Base-by-base conservation (phyloP, 23 tunicate genomes). In the Phallusia fumigata region DNA sequence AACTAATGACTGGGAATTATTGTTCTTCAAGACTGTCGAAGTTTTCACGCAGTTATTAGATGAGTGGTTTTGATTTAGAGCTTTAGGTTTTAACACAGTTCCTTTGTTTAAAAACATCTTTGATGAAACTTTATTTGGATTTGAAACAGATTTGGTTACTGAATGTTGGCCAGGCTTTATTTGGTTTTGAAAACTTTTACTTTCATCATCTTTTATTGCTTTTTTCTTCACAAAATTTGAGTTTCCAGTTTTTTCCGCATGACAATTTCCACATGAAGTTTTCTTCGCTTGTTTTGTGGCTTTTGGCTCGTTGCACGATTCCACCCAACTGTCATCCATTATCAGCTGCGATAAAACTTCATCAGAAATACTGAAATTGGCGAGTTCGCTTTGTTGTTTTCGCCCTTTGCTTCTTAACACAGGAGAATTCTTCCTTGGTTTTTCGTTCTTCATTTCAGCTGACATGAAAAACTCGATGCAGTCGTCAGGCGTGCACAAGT, bases 271-370 rank as follows among this genome's bases (percentile, higher is more conserved):
- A 50, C 19, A 12, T 81, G 31, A 31, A 6, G 35, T 51, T 75
- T 36, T 58, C 28, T 58, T 58, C 28, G 69, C 82, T 33, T 19
- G 36, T 0, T n/a, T 0, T 15, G 81, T 47, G 15, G 76, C 30
- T 18, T 86, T 86, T 58, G 69, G 32, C 30, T 64, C 50, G 33
- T 26, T 21, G 69, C 69, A 58, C 8, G 69, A 33, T 65, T 88
- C 90, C 21, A 80, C 52, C 89, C 89, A 91, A 53, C 96, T 91
- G 80, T 91, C 96, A 31, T 91, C 96, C 96, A 91, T 86, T 19
- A 86, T 74, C 52, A 91, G 65, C n/a, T 84, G 81, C 32, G 86
- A 31, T 52, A 91, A 53, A 30, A 91, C 65, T 8, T 91, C 90
- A 0, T 81, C 86, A 33, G 90, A 58, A 79, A 91, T 91, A 40